A percentile compares a stretch with the other conserved stretches of the same genome.
These are phyloP conservation scores for Trigoniulus corallinus DNA, from an alignment of 1,140 invertebrate species.

Conservation along the genomic window DNA sequence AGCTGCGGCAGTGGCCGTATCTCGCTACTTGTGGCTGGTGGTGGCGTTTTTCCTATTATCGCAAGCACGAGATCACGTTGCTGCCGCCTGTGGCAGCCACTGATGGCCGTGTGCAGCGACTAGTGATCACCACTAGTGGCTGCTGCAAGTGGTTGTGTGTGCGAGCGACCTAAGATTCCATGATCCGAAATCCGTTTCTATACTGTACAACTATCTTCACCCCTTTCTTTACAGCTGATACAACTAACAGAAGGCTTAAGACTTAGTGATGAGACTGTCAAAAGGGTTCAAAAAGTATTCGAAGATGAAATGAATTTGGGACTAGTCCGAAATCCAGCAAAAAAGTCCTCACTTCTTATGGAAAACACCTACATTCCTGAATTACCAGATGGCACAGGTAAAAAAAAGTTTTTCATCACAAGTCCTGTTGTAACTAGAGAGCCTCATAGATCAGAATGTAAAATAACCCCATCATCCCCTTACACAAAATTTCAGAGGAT, in stretches of 20 bases:
- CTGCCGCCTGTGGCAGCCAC: no score
- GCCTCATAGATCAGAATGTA: background rate
- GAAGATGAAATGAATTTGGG: constrained; percentile 39
- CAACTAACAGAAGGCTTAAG: constrained; percentile 13
- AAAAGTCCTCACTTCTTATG: constrained; percentile 40
- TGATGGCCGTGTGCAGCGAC: no score
- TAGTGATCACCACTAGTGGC: no score
- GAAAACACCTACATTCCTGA: constrained; percentile 46
- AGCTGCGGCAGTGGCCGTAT: no score
- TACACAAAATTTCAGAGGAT: constrained; percentile 40
- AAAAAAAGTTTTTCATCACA: background rate
- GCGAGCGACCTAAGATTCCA: no score
- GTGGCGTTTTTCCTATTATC: no score
- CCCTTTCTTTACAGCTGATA: constrained; percentile 16
- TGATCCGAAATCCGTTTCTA: no score
- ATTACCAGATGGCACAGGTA: constrained; percentile 41
- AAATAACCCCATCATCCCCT: no score
- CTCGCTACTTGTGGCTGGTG: no score
- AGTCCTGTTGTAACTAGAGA: background rate
- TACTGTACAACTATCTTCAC: no score
- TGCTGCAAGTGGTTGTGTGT: no score
- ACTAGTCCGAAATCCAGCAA: constrained; percentile 30
- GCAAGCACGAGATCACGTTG: no score
- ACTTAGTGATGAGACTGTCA: constrained; percentile 16
- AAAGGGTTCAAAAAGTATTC: constrained; percentile 32